phyloP scores from a whole-genome alignment of 2,113 vertebrate genomes.

The Anser brachyrhynchus region DNA sequence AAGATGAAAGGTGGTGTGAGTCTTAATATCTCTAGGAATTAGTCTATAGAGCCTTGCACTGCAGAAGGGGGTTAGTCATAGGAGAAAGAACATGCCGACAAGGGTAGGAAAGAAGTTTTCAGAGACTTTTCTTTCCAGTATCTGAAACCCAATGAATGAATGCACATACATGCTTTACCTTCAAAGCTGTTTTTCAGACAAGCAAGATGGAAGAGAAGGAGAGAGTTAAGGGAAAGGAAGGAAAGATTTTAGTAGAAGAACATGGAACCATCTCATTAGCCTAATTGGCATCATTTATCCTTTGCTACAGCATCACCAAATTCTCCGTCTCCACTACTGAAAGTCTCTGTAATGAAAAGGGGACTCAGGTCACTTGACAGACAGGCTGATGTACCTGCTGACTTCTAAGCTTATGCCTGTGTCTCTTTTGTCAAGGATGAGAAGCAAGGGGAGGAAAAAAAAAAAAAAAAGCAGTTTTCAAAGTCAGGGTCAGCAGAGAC shows the following conservation, averaged over 20 bases:
- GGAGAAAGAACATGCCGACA: not conserved
- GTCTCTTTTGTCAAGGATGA: not conserved
- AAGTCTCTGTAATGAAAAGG: conserved; percentile 5
- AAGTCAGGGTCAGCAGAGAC: conserved; percentile 23
- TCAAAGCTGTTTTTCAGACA: not conserved
- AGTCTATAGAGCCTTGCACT: not conserved
- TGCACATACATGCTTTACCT: not conserved
- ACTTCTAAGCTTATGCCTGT: not conserved
- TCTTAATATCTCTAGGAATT: not conserved
- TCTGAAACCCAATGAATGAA: not conserved
- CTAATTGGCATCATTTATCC: not conserved
- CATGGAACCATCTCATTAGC: not conserved
- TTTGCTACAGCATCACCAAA: not conserved
- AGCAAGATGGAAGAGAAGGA: not conserved
- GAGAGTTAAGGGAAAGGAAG: not conserved
- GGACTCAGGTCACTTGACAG: not conserved
- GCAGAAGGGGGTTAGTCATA: not conserved
- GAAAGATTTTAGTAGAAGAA: not conserved
- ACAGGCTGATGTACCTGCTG: not conserved
- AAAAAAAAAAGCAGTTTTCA: conserved; percentile 41
- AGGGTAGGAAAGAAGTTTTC: not conserved
- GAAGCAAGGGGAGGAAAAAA: not conserved
- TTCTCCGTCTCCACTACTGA: not conserved
- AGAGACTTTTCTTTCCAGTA: not conserved
- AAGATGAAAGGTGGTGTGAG: not conserved